These are phyloP conservation scores for Ornithorhynchus anatinus DNA, from an alignment of 2,113 vertebrate genomes.

Conservation along the genomic window DNA sequence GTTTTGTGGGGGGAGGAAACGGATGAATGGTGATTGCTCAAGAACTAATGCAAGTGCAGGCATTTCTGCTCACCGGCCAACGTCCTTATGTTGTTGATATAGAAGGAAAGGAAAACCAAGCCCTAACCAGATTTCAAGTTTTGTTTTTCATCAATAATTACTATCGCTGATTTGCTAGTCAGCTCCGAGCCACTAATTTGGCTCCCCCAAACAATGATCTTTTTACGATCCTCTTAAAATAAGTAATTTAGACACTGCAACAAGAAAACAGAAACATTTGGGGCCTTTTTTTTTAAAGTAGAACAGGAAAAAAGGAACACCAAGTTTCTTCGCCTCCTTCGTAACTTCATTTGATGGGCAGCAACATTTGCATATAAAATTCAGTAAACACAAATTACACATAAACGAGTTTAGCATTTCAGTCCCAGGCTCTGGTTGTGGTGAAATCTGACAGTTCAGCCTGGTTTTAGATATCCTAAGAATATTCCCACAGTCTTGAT, in stretches of 20 bases:
- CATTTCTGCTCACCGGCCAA: neutral
- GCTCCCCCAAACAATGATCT: neutral
- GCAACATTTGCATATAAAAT: conserved; percentile 40
- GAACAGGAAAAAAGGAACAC: conserved; percentile 39
- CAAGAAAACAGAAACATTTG: conserved; percentile 46
- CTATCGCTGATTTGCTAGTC: conserved; percentile 25
- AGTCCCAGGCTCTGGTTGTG: conserved; percentile 29
- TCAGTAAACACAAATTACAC: conserved; percentile 47
- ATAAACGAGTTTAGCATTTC: conserved; percentile 47
- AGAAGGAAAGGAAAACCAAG: neutral
- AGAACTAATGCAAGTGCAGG: neutral
- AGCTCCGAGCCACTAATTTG: conserved; percentile 34
- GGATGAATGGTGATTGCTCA: neutral
- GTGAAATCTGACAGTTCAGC: conserved; percentile 52
- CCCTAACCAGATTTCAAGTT: neutral
- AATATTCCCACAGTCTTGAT: conserved; percentile 30
- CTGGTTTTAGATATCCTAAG: conserved; percentile 50
- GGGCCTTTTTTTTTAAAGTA: conserved; percentile 34
- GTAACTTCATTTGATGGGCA: conserved; percentile 41
- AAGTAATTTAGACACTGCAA: conserved; percentile 36
- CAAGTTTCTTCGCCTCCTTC: conserved; percentile 39
- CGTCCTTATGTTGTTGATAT: neutral
- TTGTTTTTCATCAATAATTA: conserved; percentile 7
- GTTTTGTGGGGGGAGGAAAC: neutral
- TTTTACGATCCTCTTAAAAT: conserved; percentile 4